phyloP scores from a whole-genome alignment of 2,113 vertebrate genomes.

The Cinclus cinclus region DNA sequence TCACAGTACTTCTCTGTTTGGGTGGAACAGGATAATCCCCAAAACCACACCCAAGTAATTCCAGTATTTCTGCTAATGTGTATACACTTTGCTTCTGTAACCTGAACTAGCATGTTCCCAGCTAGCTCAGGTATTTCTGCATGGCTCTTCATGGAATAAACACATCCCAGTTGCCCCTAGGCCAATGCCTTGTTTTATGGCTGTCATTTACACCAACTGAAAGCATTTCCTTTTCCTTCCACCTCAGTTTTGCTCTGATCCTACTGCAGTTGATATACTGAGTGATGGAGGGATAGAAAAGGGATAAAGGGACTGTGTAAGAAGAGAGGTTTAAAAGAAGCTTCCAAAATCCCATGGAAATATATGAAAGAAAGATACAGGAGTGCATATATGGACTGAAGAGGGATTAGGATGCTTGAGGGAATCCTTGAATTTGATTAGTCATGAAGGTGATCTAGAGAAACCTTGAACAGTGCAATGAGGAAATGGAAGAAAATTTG shows the following conservation, averaged over 20 bases:
- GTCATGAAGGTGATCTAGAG: neutral
- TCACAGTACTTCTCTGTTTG: conserved; percentile 8
- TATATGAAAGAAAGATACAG: neutral
- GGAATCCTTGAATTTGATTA: neutral
- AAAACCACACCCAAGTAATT: conserved; percentile 53
- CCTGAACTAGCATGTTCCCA: conserved; percentile 55
- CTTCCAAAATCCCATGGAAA: neutral
- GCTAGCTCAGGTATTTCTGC: conserved; percentile 32
- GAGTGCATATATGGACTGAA: neutral
- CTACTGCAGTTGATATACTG: neutral
- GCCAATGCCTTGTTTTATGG: neutral
- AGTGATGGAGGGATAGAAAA: neutral
- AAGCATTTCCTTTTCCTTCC: neutral
- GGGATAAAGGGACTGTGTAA: neutral
- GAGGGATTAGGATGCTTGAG: neutral
- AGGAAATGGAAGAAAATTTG: neutral
- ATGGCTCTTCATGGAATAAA: conserved; percentile 24
- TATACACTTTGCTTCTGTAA: conserved; percentile 31
- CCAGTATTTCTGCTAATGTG: conserved; percentile 56
- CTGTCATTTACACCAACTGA: neutral
- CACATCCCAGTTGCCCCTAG: neutral
- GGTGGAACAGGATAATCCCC: conserved; percentile 46
- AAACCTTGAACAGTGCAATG: neutral
- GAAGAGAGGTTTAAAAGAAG: neutral
- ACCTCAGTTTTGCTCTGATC: neutral